phyloP scores from a whole-genome alignment of 2,113 vertebrate species.

The Lonchura striata region DNA sequence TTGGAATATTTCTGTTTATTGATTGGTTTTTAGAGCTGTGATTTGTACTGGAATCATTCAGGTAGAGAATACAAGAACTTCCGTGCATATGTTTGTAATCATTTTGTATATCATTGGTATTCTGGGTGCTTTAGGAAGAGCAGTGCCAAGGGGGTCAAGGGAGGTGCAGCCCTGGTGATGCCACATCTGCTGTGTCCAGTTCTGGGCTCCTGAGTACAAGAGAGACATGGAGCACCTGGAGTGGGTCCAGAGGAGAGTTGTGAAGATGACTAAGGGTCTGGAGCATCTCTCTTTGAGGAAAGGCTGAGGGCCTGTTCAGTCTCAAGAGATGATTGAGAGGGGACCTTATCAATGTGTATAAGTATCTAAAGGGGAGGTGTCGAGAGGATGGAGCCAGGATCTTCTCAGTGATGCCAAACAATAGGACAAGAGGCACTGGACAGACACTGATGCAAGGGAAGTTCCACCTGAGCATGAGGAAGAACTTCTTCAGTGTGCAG shows the following conservation, averaged over 20 bases:
- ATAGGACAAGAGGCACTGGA: neutral
- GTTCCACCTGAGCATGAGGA: neutral
- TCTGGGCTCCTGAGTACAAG: neutral
- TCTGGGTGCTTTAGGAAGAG: neutral
- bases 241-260: neutral
- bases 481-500: neutral
- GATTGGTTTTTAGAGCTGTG: neutral
- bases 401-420: neutral
- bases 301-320: neutral
- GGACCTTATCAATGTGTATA: fast-evolving
- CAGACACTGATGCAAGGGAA: neutral
- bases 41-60: neutral
- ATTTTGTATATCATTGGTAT: neutral
- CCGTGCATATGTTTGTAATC: neutral
- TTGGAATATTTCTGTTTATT: neutral
- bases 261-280: too few relatives aligned
- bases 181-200: neutral
- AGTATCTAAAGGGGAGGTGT: neutral
- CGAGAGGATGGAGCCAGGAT: neutral
- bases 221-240: neutral
- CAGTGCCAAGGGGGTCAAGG: neutral
- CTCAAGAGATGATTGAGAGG: neutral
- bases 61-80: neutral
- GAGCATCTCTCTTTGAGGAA: neutral
- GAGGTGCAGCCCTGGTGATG: neutral